These are phyloP conservation scores for Synanthedon vespiformis DNA, from an alignment of 2,888 invertebrate genomes.

Conservation along the genomic window DNA sequence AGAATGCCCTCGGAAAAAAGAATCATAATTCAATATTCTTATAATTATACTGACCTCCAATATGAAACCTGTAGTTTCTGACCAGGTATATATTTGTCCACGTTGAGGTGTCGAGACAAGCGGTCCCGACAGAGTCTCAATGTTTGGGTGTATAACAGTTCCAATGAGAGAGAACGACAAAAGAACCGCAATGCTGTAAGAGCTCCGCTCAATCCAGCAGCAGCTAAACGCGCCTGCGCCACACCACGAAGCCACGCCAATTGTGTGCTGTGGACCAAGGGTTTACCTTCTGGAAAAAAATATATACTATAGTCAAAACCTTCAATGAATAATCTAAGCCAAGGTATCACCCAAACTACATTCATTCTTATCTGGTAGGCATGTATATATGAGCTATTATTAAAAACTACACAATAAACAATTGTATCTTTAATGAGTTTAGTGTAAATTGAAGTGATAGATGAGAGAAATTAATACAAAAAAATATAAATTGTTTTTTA, in stretches of 20 bases:
- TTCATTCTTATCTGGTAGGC: too few species aligned
- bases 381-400: too few species aligned
- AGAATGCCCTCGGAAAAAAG: too few species aligned
- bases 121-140: conserved; percentile 88
- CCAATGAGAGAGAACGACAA: conserved; percentile 94
- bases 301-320: too few species aligned
- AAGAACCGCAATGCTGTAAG: conserved; percentile 82
- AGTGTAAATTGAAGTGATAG: neutral
- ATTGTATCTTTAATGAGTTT: too few species aligned
- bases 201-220: conserved; percentile 81
- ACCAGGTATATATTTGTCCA: conserved; percentile 92
- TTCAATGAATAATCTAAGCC: too few species aligned
- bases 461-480: too few species aligned
- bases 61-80: conserved; percentile 92
- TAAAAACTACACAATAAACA: too few species aligned
- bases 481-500: neutral
- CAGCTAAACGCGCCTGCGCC: conserved; percentile 87
- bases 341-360: too few species aligned
- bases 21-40: neutral
- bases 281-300: conserved; percentile 83
- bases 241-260: conserved; percentile 94
- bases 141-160: conserved; percentile 89
- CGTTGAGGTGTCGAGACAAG: conserved; percentile 87
- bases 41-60: conserved; percentile 77
- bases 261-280: conserved; percentile 94